Base-by-base conservation (phyloP, 2,888 invertebrate genomes). In the Meiosimyza decipiens region DNA sequence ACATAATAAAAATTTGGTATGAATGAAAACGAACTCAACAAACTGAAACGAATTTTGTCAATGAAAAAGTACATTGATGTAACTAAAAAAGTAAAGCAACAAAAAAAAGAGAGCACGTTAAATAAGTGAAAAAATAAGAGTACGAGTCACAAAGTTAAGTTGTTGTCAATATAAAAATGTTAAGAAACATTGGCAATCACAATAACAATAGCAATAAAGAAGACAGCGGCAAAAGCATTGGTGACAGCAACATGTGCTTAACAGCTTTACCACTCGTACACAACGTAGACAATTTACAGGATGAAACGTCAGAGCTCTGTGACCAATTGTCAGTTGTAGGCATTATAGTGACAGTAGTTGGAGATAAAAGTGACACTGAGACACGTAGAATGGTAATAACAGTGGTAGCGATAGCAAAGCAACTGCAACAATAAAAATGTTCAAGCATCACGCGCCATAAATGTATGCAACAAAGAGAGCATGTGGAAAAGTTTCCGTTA, bases 231-330 rank as follows among this genome's bases (percentile, higher is more conserved):
- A 66, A 33, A 18, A 16, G 55, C 54, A 65, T 28, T 28, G 28
- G 47, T 33, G 22, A n/a, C 15, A 67, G 40, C 67, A 55, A 54
- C 51, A 67, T 68, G 59, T 68, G 57, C 50, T 18, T 59, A 52
- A 59, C 52, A 50, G 28, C 51, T 50, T 68, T 68, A 59, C 49
- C 57, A 40, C 3, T 40, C 9, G 40, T 40, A 40, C 9, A 40
- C 6, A 40, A 40, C 40, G 40, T 9, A 59, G 28, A 57, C 49
- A 59, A 57, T 57, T 68, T 68, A 49, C 22, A 59, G 68, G 57
- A 49, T 68, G 49, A 40, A 22, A 55, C 49, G 54, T 18, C 22
- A 52, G 65, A 33, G 13, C 40, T 49, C 15, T 52, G 59, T 69
- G 60, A 60, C 69, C n/a, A 49, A 68, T 51, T 15, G 55, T 16